A percentile compares a stretch with the other conserved stretches of the same genome.
Evolutionary conservation across 2,113 vertebrate species (phyloP).

Genomic region (Thunnus thynnus): DNA sequence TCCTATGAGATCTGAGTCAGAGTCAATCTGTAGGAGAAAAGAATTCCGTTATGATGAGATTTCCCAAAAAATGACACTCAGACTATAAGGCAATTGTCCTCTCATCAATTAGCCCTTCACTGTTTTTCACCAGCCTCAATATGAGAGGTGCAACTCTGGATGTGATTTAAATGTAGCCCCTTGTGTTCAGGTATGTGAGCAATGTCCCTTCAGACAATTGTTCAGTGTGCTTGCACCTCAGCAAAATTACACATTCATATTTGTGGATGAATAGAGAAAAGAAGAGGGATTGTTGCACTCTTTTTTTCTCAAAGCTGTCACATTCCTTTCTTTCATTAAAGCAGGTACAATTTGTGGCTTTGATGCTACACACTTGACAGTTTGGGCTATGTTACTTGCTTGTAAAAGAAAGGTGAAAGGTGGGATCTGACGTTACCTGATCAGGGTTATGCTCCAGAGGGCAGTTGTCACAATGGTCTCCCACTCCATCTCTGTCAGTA

Average conservation of each 20-base stretch:
- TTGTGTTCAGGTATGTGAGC: slow-evolving; percentile 68
- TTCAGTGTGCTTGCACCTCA: slow-evolving; percentile 50
- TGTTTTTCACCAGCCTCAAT: slow-evolving; percentile 41
- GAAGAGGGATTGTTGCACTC: slow-evolving; percentile 2
- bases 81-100: slow-evolving; percentile 44
- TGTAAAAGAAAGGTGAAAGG: slow-evolving; percentile 23
- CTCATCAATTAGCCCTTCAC: slow-evolving; percentile 37
- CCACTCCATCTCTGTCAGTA: slow-evolving; percentile 94
- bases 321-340: slow-evolving; percentile 65
- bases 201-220: slow-evolving; percentile 62
- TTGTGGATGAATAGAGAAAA: slow-evolving; percentile 28
- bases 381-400: background rate
- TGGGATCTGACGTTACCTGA: slow-evolving; percentile 86
- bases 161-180: slow-evolving; percentile 48
- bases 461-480: slow-evolving; percentile 99
- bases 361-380: background rate
- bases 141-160: slow-evolving; percentile 44
- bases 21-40: slow-evolving; percentile 88
- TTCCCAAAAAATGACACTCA: slow-evolving; percentile 18
- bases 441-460: slow-evolving; percentile 97
- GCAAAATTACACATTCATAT: slow-evolving; percentile 43
- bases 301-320: slow-evolving; percentile 28
- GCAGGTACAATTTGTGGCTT: slow-evolving; percentile 31
- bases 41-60: slow-evolving; percentile 67
- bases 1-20: slow-evolving; percentile 95